Base-by-base conservation (phyloP, 30 jellyfish, hydroid and myxozoan species). In the Turritopsis dohrnii region DNA sequence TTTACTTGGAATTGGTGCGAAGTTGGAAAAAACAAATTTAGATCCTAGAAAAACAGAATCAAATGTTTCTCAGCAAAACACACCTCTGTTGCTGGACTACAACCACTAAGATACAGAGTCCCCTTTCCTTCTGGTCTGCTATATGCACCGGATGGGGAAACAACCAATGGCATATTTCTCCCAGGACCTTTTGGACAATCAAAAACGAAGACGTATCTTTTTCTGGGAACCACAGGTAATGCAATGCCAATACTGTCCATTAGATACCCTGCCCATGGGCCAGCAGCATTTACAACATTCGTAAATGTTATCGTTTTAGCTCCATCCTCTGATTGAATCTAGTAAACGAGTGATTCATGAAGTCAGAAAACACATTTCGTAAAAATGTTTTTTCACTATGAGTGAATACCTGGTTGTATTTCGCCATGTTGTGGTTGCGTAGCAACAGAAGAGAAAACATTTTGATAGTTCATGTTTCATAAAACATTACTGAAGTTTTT, bases 241-340 rank as follows among this genome's bases (percentile, higher is more conserved):
- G 85, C 83, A 23, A 94, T 72, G 75, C 91, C 95, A 54, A 89
- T 66, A 23, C 86, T 16, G 20, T 85, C 66, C 79, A 81, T 90
- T 16, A 94, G 86, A 22, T 89, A 75, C 0, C 96, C 99, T 18
- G 99, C 96, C 99, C 99, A 94, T 0, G 99, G 97, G 16, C 99
- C 99, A 0, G 96, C 96, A 54, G 96, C 96, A 82, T 86, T 86
- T 26, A 94, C 84, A 74, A 94, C 52, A 71, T 81, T 66, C 20
- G 71, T 75, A 28, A 95, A 84, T 54, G 74, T 28, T 24, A 91
- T 76, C 1, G 53, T 21, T 1, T 52, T 52, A 8, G 28, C 18
- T 1, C 69, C 71, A 76, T 76, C 66, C 0, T 89, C 86, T 30
- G 76, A 16, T 9, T 27, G 69, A 1, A 71, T 53, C 90, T 84